Evolutionary conservation across 1,140 invertebrate genomes (phyloP).

Genomic region (Dreissena polymorpha): DNA sequence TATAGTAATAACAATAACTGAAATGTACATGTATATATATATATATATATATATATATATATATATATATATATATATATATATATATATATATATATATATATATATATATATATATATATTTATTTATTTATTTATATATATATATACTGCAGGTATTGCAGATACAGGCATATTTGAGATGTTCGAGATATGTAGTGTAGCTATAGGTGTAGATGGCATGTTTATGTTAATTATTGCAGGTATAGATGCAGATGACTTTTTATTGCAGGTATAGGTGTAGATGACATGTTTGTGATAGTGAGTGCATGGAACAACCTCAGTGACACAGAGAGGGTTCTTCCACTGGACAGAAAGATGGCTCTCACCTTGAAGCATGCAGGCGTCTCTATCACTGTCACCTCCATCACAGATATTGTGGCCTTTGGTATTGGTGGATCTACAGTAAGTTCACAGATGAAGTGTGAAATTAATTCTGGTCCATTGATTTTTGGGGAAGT

Average conservation of each 20-base stretch:
- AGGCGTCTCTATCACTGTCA: conserved; percentile 98
- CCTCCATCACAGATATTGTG: conserved; percentile 97
- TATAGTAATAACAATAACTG: no score
- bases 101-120: no score
- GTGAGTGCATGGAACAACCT: conserved; percentile 89
- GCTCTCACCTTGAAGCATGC: conserved; percentile 93
- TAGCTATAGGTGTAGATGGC: conserved; percentile 98
- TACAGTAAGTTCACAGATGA: conserved; percentile 86
- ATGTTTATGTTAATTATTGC: conserved; percentile 87
- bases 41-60: no score
- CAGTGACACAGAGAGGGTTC: conserved; percentile 83
- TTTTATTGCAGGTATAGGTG: conserved; percentile 90
- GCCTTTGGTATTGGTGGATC: conserved; percentile 97
- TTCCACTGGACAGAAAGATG: conserved; percentile 92
- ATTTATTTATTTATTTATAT: no score
- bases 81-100: no score
- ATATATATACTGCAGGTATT: no score
- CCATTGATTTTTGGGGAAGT: no score
- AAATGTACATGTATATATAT: no score
- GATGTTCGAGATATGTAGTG: no score
- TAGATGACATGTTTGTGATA: conserved; percentile 96
- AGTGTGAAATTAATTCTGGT: no score
- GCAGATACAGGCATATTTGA: no score
- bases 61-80: no score
- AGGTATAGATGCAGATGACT: conserved; percentile 98